These are phyloP conservation scores for Entomobrya proxima DNA, from an alignment of 2,888 invertebrate genomes.

Conservation along the genomic window DNA sequence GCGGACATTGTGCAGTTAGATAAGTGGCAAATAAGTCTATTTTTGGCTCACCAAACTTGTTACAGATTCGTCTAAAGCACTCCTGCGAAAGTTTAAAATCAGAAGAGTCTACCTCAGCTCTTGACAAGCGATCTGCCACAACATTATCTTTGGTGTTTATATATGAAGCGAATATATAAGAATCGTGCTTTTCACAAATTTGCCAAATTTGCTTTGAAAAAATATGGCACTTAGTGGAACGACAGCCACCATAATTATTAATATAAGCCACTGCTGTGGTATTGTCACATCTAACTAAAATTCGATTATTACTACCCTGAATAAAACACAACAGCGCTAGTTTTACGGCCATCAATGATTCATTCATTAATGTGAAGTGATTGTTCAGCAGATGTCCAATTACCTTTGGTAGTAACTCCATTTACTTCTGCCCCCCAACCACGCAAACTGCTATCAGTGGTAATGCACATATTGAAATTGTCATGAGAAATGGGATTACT, in stretches of 20 bases:
- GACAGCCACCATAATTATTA: constrained; percentile 46
- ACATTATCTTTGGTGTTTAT: constrained; percentile 13
- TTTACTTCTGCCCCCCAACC: constrained; percentile 51
- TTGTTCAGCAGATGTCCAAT: not conserved
- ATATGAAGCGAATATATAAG: constrained; percentile 30
- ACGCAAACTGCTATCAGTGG: constrained; percentile 43
- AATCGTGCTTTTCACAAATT: constrained; percentile 41
- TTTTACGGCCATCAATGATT: constrained; percentile 47
- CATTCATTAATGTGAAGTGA: constrained; percentile 21
- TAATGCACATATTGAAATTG: not conserved
- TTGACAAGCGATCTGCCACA: constrained; percentile 23
- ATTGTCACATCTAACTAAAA: constrained; percentile 47
- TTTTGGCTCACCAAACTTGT: not conserved
- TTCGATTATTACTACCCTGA: not conserved
- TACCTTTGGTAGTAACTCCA: not conserved
- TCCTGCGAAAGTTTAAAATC: constrained; percentile 21
- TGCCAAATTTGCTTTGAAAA: constrained; percentile 47
- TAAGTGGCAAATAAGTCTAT: constrained; percentile 52
- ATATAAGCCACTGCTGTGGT: constrained; percentile 56
- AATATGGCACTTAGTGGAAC: not conserved
- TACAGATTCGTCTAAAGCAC: constrained; percentile 1
- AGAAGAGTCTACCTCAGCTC: constrained; percentile 5
- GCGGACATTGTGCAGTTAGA: constrained; percentile 10
- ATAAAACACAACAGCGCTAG: constrained; percentile 5
- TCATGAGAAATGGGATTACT: not conserved